Percentiles rank a stretch among this genome's conserved stretches.
Conservation (phyloP, 2,797 vertebrate genomes). For the Sylvilagus floridanus region DNA sequence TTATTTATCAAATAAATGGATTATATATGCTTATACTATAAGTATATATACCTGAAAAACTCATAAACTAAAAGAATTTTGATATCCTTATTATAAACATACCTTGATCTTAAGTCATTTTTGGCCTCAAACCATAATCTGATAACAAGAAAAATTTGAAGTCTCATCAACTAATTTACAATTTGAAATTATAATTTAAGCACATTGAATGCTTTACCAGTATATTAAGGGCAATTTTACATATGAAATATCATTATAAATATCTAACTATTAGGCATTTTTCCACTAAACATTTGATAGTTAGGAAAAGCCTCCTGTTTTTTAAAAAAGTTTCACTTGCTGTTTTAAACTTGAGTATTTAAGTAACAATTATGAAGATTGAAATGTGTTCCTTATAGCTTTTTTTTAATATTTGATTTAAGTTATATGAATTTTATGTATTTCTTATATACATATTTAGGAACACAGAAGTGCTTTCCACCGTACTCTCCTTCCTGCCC, state of each 20-base stretch:
- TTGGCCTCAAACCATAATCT: not conserved
- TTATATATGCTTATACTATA: not conserved
- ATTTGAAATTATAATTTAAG: conserved; percentile 33
- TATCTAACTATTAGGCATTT: conserved; percentile 5
- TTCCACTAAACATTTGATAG: not conserved
- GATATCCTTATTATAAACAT: conserved; percentile 1
- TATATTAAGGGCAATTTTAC: not conserved
- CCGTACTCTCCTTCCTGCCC: no score
- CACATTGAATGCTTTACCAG: not conserved
- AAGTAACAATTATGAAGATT: not conserved
- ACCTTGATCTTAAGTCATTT: not conserved
- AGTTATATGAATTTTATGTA: no score
- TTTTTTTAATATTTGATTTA: not conserved
- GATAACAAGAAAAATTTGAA: not conserved
- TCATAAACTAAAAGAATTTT: not conserved
- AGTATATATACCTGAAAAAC: not conserved
- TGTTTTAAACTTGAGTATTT: not conserved
- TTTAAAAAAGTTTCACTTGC: not conserved
- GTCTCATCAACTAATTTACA: conserved; percentile 26
- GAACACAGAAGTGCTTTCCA: no score
- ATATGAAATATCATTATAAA: conserved; percentile 34
- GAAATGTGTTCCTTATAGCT: conserved; percentile 37
- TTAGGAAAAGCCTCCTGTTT: not conserved
- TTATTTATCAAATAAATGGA: not conserved
- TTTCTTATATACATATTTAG: no score